These are phyloP conservation scores for Xanthostigma xanthostigma DNA, from an alignment of 2,888 invertebrate genomes.

Conservation along the genomic window DNA sequence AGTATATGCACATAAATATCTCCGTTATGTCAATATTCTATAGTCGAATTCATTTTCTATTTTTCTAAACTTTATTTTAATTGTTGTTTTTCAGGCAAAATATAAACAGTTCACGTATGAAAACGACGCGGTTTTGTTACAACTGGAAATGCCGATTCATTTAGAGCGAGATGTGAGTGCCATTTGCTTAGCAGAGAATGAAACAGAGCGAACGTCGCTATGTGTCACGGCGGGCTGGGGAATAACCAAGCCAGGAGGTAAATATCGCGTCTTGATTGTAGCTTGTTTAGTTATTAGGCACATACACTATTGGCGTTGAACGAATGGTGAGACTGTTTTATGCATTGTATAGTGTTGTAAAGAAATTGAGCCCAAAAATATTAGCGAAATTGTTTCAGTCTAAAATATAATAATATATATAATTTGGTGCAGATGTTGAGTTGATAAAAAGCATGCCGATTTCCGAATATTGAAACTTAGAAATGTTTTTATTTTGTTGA, in stretches of 20 bases:
- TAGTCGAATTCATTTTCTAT: neutral
- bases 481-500: too few species aligned
- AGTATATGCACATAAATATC: too few species aligned
- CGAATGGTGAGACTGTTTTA: too few species aligned
- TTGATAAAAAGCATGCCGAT: neutral
- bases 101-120: slow-evolving; percentile 39
- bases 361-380: too few species aligned
- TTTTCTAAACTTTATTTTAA: neutral
- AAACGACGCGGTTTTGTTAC: slow-evolving; percentile 40
- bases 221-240: slow-evolving; percentile 47
- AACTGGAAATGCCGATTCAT: slow-evolving; percentile 32
- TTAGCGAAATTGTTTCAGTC: too few species aligned
- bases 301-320: too few species aligned
- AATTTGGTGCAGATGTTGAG: too few species aligned
- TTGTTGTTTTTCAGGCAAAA: slow-evolving; percentile 26
- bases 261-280: slow-evolving; percentile 1
- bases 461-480: neutral
- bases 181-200: slow-evolving; percentile 36
- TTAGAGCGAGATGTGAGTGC: slow-evolving; percentile 38
- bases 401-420: too few species aligned
- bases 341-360: too few species aligned
- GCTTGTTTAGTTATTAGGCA: too few species aligned
- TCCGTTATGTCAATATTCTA: too few species aligned
- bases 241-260: slow-evolving; percentile 32
- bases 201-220: slow-evolving; percentile 32